Base-by-base conservation (phyloP, 2,797 vertebrate species). In the Synanceia verrucosa region DNA sequence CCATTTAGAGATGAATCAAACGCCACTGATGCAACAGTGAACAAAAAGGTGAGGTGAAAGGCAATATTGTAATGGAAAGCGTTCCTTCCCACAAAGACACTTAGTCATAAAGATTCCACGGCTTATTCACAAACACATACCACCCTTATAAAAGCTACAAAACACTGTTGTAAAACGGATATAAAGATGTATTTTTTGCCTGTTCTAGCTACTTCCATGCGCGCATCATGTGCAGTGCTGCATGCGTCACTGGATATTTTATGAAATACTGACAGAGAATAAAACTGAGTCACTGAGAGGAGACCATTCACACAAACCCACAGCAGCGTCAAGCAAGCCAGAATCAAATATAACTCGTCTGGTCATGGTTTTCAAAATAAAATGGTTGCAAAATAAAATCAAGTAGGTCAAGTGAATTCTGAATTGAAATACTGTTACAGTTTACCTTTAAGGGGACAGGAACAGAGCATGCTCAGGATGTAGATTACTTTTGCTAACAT, bases 21-120 rank as follows among this genome's bases (percentile, higher is more conserved):
- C 79, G 70, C 56, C 70, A 11, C 26, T 51, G 76, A 67, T 59
- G 77, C 65, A 73, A 78, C 50, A 1, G 34, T 16, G 18, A 65
- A 60, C 21, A 58, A 76, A 89, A 89, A n/a, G n/a, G n/a, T 34
- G 16, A 82, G 85, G 77, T 73, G 76, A 88, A 91, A 88, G 65
- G 85, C 76, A 75, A 88, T 84, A 74, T 82, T 83, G 65, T 65
- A 39, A 82, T 52, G 34, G 31, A 34, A n/a, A 53, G 33, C 52
- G 31, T 39, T 73, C 47, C 64, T 59, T 47, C 37, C 31, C 39
- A 41, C 39, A 41, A 66, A 68, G 31, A 67, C 8, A 26, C 14
- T 9, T 23, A 47, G 29, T 67, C 29, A 59, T 18, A 7, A n/a
- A 12, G 57, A 71, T 74, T 61, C 67, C 16, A 52, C 16, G 9